phyloP scores from a whole-genome alignment of 1,140 invertebrate genomes.

The Protaetia brevitarsis region DNA sequence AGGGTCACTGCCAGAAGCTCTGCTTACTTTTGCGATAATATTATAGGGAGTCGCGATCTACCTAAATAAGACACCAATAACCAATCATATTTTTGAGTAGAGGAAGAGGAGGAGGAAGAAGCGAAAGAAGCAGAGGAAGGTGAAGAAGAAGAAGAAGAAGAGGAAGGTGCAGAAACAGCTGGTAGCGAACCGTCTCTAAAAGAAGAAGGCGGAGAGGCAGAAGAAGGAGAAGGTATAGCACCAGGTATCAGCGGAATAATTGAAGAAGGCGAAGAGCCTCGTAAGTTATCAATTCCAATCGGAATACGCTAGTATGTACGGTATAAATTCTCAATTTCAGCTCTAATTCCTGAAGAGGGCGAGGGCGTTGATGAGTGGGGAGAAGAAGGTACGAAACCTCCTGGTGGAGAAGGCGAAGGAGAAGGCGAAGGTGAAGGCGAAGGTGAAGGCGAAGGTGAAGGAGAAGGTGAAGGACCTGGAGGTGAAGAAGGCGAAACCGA shows the following conservation, averaged over 20 bases:
- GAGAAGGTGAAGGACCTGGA: neutral
- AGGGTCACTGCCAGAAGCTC: no score
- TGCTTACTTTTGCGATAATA: no score
- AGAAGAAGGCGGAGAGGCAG: neutral
- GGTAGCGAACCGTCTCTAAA: no score
- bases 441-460: neutral
- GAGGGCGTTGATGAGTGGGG: neutral
- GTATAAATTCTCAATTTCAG: neutral
- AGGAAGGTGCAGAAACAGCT: neutral
- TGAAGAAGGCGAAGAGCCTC: neutral
- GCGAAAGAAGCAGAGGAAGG: neutral
- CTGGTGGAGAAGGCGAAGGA: neutral
- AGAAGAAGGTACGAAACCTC: neutral
- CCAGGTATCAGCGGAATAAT: neutral
- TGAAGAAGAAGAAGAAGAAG: neutral
- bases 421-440: neutral
- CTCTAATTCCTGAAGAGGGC: neutral
- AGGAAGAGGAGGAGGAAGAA: neutral
- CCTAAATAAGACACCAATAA: no score
- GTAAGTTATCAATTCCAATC: neutral
- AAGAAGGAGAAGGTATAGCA: neutral
- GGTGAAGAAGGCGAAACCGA: neutral
- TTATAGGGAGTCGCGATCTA: no score
- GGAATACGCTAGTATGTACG: neutral
- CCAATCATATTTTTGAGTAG: conserved; percentile 8